Evolutionary conservation across 2,888 invertebrate species (phyloP).

Genomic region (Pyralis farinalis): DNA sequence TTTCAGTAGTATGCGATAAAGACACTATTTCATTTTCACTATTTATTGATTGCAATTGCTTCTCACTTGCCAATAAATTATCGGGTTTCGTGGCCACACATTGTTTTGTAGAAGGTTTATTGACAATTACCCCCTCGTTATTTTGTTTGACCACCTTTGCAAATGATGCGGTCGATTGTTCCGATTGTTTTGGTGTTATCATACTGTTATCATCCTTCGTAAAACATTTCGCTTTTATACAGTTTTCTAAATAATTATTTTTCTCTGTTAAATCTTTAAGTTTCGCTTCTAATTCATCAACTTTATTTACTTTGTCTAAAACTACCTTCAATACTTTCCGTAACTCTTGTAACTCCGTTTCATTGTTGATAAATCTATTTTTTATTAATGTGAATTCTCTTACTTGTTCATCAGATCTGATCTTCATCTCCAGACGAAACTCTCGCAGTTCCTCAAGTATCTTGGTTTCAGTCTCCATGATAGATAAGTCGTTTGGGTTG

Average conservation of each 20-base stretch:
- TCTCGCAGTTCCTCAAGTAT: slow-evolving; percentile 8
- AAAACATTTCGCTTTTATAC: background rate
- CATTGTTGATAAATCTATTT: slow-evolving; percentile 13
- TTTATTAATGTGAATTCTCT: slow-evolving; percentile 13
- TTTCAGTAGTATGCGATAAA: background rate
- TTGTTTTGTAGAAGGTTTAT: background rate
- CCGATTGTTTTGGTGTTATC: background rate
- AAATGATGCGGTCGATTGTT: background rate
- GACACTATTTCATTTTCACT: background rate
- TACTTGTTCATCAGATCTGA: slow-evolving; percentile 10
- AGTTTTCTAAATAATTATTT: slow-evolving; percentile 5
- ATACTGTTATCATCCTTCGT: background rate
- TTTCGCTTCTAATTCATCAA: slow-evolving; percentile 15
- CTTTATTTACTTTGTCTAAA: slow-evolving; percentile 17
- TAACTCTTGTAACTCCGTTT: slow-evolving; percentile 13
- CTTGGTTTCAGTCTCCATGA: slow-evolving; percentile 7
- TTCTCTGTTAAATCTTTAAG: slow-evolving; percentile 10
- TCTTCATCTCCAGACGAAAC: slow-evolving; percentile 15
- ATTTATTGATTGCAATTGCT: background rate
- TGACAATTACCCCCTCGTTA: background rate
- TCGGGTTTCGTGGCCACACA: slow-evolving; percentile 7
- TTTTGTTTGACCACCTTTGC: slow-evolving; percentile 5
- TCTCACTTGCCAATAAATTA: background rate
- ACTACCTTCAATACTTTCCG: slow-evolving; percentile 16
- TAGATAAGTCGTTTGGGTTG: slow-evolving; percentile 5